Evolutionary conservation across 2,797 vertebrate genomes (phyloP).

Genomic region (Pseudochaenichthys georgianus): DNA sequence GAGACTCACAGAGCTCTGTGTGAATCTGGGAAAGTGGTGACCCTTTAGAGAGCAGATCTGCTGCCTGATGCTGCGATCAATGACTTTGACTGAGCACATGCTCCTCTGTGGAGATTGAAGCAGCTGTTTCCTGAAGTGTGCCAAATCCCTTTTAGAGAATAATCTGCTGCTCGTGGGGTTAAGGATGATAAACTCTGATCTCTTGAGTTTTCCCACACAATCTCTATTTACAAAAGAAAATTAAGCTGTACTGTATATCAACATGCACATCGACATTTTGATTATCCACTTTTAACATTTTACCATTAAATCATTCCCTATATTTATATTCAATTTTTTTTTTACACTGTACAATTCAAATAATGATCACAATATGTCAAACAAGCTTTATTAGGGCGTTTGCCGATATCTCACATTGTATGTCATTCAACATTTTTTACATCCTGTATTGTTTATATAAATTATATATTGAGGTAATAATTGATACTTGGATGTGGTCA

Average conservation of each 20-base stretch:
- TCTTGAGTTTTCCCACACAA: constrained; percentile 26
- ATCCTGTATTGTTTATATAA: neutral
- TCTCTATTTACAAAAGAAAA: constrained; percentile 29
- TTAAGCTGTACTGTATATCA: constrained; percentile 38
- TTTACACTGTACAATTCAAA: neutral
- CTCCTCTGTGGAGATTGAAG: neutral
- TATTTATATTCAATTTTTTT: neutral
- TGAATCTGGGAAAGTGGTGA: constrained; percentile 75
- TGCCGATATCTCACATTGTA: neutral
- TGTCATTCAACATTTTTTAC: neutral
- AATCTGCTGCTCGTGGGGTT: neutral
- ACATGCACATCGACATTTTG: constrained; percentile 53
- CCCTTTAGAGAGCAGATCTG: constrained; percentile 54
- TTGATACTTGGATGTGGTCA: no score
- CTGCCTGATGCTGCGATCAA: constrained; percentile 33
- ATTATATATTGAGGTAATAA: neutral
- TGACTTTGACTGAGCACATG: constrained; percentile 33
- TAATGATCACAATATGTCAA: neutral
- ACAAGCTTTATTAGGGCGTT: no score
- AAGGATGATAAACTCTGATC: constrained; percentile 1
- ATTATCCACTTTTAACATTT: no score
- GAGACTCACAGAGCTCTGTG: constrained; percentile 33
- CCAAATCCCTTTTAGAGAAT: constrained; percentile 23
- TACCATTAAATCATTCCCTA: no score
- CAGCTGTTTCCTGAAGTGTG: constrained; percentile 38